These are phyloP conservation scores for Macrochelys suwanniensis DNA, from an alignment of 2,797 vertebrate genomes.

Conservation along the genomic window DNA sequence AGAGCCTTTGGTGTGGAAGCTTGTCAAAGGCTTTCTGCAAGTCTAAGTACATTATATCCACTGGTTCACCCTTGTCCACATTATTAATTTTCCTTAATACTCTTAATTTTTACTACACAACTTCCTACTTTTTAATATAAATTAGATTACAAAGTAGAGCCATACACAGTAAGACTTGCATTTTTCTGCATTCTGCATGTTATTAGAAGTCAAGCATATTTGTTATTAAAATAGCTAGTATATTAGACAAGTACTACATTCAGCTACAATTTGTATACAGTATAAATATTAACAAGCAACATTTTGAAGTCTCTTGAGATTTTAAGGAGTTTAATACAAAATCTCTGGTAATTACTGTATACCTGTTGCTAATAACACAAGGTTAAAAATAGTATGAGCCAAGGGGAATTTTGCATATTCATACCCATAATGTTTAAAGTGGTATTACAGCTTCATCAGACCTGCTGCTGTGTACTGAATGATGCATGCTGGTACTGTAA, in stretches of 20 bases:
- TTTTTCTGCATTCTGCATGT: background rate
- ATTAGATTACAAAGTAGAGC: constrained; percentile 1
- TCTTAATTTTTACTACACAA: background rate
- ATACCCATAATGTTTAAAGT: background rate
- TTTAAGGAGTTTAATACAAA: background rate
- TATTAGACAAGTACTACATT: background rate
- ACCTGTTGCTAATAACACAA: background rate
- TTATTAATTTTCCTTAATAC: background rate
- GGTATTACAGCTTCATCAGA: background rate
- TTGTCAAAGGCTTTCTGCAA: background rate
- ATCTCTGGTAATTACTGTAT: background rate
- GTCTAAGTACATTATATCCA: background rate
- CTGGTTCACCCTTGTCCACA: background rate
- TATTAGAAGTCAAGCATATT: background rate
- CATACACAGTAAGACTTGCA: background rate
- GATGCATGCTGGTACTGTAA: background rate
- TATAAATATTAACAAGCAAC: background rate
- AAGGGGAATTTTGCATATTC: background rate
- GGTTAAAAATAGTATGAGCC: background rate
- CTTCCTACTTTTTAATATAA: background rate
- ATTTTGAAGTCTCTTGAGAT: background rate
- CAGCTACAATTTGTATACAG: background rate
- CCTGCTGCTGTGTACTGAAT: background rate
- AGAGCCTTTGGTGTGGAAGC: background rate
- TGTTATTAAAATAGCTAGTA: background rate